Base-by-base conservation (phyloP, 2,113 vertebrate genomes). In the Crotalus viridis region DNA sequence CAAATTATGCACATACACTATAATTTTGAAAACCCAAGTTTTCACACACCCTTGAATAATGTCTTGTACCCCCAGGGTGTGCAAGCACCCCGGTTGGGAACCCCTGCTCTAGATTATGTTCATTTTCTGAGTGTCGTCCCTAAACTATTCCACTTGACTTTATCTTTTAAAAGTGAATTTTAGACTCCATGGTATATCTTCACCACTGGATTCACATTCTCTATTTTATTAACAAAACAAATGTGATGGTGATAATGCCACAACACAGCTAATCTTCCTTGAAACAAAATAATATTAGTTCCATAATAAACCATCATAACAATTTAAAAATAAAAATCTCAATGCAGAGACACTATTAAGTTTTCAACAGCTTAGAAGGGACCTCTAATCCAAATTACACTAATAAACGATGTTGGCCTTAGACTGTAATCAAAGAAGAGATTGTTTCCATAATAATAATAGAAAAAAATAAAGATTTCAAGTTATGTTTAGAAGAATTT, bases 361-460 rank as follows among this genome's bases (percentile, higher is more conserved):
- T 39, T 92, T 52, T 87, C 19, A 64, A 57, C 46, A 59, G 15
- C 8, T 91, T 17, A 52, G 28, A 88, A 26, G 46, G 21, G 28
- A 12, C 28, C 33, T 81, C 33, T 6, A 33, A 74, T 74, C 56
- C 24, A 61, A 91, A 51, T 52, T 26, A n/a, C 4, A 4, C 54
- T 59, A 57, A 91, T 48, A 85, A 26, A 52, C 0, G 4, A 28
- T 33, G 48, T 46, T 13, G 21, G 24, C 21, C n/a, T 56, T 91
- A 24, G 22, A 59, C 46, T 57, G 4, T 57, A 46, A 46, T 56
- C 26, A 46, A 86, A 91, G 10, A 7, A 57, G 39, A 26, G 10
- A 52, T 87, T 33, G 3, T 52, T 88, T 95, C 96, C 93, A 93
- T 88, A 94, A 94, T 95, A 95, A 93, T 95, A 6, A 91, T 21